A percentile compares a stretch with the other conserved stretches of the same genome.
These are phyloP conservation scores for Embidobia sp. DNA, from an alignment of 2,888 invertebrate genomes.

Conservation along the genomic window DNA sequence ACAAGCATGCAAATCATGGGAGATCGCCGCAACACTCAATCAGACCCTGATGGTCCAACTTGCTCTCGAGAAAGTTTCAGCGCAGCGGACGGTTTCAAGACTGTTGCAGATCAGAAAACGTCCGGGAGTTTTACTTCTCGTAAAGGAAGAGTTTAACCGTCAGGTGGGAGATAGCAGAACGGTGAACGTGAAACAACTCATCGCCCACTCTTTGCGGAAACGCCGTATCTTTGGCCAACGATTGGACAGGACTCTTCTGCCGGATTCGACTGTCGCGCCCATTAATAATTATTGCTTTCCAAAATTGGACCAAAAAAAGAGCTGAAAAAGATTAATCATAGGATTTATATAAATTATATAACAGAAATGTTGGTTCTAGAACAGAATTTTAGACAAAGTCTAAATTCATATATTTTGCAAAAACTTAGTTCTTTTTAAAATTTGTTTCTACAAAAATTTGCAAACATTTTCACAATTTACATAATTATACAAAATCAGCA, in stretches of 20 bases:
- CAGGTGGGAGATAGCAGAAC: conserved; percentile 70
- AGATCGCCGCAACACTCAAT: neutral
- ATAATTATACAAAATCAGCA: no score
- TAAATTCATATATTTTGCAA: no score
- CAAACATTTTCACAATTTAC: no score
- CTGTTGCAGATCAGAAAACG: conserved; percentile 79
- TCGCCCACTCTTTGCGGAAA: conserved; percentile 63
- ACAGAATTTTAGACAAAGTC: no score
- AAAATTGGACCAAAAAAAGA: no score
- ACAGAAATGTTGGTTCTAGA: no score
- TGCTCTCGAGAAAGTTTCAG: conserved; percentile 62
- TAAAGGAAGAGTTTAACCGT: conserved; percentile 68
- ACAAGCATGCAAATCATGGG: no score
- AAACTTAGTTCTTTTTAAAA: no score
- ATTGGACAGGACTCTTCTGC: conserved; percentile 21
- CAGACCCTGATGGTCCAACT: conserved; percentile 9
- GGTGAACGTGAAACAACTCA: conserved; percentile 64
- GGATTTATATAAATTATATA: no score
- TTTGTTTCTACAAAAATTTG: no score
- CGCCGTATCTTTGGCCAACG: conserved; percentile 23
- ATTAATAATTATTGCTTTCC: no score
- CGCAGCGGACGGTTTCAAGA: conserved; percentile 76
- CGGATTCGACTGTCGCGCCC: conserved; percentile 27
- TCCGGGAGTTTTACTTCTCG: conserved; percentile 79
- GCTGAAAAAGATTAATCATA: no score